Evolutionary conservation across 2,888 invertebrate genomes (phyloP).

Genomic region (Rhagonycha fulva): DNA sequence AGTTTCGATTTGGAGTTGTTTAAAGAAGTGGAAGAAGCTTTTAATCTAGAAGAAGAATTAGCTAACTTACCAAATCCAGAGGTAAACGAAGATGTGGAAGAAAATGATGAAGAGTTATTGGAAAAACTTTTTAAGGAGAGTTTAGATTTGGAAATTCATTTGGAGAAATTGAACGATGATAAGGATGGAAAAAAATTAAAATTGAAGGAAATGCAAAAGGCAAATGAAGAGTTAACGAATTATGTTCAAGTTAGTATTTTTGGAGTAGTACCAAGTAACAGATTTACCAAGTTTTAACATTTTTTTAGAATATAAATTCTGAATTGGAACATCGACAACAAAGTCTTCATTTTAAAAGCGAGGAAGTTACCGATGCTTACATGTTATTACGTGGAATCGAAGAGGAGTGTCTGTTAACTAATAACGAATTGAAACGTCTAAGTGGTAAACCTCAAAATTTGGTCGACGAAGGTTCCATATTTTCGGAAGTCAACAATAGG

Average conservation of each 20-base stretch:
- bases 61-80: background rate
- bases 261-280: background rate
- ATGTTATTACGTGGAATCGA: slow-evolving; percentile 32
- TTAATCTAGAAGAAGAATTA: background rate
- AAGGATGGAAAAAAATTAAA: background rate
- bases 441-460: slow-evolving; percentile 36
- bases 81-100: background rate
- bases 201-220: background rate
- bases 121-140: background rate
- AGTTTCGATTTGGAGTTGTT: background rate
- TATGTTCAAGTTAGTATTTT: background rate
- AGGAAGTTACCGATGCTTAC: background rate
- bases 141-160: background rate
- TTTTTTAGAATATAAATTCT: slow-evolving; percentile 26
- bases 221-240: background rate
- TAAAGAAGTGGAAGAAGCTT: background rate
- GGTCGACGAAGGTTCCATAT: slow-evolving; percentile 46
- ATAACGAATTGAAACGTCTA: slow-evolving; percentile 41
- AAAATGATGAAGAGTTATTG: background rate
- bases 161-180: background rate
- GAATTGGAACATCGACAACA: slow-evolving; percentile 37
- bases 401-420: slow-evolving; percentile 41
- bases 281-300: background rate
- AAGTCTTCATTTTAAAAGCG: slow-evolving; percentile 5
- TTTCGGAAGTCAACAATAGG: slow-evolving; percentile 49